phyloP scores from a whole-genome alignment of 2,888 invertebrate genomes.

The Hydroisotoma schaefferi region DNA sequence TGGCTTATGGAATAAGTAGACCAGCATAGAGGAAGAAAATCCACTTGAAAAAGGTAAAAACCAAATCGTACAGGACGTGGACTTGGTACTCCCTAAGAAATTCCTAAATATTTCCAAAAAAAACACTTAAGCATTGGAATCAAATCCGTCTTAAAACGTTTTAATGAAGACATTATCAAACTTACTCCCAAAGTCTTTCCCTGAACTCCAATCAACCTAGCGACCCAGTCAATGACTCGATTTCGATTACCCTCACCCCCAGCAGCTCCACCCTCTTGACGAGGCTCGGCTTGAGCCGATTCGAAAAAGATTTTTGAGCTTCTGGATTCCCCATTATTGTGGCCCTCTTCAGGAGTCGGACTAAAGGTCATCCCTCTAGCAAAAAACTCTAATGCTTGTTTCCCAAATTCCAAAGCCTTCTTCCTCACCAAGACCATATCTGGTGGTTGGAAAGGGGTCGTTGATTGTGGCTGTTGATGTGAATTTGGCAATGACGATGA shows the following conservation, averaged over 20 bases:
- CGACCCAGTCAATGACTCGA: constrained; percentile 45
- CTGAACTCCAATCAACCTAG: constrained; percentile 44
- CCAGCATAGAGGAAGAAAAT: constrained; percentile 49
- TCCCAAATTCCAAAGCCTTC: constrained; percentile 16
- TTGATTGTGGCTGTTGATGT: too few species aligned
- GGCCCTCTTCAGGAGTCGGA: too few species aligned
- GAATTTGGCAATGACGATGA: too few species aligned
- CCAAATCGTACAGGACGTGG: constrained; percentile 48
- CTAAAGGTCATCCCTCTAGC: not conserved
- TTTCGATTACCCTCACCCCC: constrained; percentile 27
- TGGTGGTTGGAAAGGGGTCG: too few species aligned
- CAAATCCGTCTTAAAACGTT: not conserved
- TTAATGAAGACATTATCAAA: not conserved
- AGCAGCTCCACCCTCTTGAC: constrained; percentile 9
- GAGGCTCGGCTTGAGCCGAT: not conserved
- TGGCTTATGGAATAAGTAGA: constrained; percentile 42
- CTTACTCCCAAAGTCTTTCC: constrained; percentile 43
- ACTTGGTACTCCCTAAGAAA: constrained; percentile 48
- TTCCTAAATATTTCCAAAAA: constrained; percentile 26
- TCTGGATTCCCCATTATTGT: not conserved
- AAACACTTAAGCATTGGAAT: not conserved
- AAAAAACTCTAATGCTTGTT: constrained; percentile 16
- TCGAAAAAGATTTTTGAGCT: not conserved
- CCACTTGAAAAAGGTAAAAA: constrained; percentile 48
- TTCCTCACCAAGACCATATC: constrained; percentile 9